phyloP scores from a whole-genome alignment of 2,113 vertebrate genomes.

The Mugil cephalus region DNA sequence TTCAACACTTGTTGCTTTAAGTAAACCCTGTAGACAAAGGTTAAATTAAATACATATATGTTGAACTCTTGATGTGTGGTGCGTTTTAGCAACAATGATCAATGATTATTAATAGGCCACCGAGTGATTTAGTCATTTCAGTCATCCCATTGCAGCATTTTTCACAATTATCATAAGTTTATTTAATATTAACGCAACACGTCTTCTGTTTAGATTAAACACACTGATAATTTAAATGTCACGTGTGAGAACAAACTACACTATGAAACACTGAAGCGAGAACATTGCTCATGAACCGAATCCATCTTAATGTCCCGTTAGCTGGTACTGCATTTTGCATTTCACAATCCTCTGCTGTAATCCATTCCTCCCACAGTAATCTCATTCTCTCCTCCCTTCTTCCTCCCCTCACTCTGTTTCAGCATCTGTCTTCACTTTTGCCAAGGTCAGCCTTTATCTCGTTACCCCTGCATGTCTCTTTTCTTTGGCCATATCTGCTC shows the following conservation, averaged over 20 bases:
- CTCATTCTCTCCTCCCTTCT: background rate
- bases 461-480: constrained; percentile 17
- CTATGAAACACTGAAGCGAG: background rate
- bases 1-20: too few species aligned
- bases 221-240: too few species aligned
- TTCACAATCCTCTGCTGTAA: background rate
- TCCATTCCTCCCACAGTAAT: background rate
- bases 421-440: constrained; percentile 30
- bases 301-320: constrained; percentile 1
- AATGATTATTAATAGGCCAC: too few species aligned
- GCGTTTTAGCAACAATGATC: too few species aligned
- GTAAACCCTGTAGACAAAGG: too few species aligned
- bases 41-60: too few species aligned
- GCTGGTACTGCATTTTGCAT: background rate
- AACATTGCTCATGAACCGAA: background rate
- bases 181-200: too few species aligned
- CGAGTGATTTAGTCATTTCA: too few species aligned
- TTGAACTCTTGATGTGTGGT: too few species aligned
- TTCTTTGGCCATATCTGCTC: background rate
- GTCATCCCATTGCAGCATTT: too few species aligned
- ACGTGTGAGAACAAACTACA: background rate
- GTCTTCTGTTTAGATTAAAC: too few species aligned
- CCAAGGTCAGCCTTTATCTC: constrained; percentile 30
- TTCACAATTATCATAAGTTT: too few species aligned
- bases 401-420: background rate